Base-by-base conservation (phyloP, 2,888 invertebrate genomes). In the Bellardia pandia region DNA sequence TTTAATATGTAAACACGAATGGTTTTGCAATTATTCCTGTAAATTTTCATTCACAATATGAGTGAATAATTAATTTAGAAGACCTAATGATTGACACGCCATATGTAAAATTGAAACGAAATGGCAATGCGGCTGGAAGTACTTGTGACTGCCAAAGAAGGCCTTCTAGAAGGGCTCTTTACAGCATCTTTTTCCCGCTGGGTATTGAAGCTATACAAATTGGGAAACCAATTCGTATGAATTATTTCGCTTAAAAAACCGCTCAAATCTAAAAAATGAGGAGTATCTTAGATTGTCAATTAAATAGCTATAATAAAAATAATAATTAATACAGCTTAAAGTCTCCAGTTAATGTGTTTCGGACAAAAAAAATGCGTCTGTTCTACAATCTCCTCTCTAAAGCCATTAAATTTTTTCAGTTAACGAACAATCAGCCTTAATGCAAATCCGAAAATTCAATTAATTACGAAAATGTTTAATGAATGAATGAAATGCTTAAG, bases 401-500 rank as follows among this genome's bases (percentile, higher is more conserved):
- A 51, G n/a, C 13, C 51, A n/a, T 51, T 51, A 51, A 51, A 48
- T 51, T 51, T 51, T n/a, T n/a, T n/a, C n/a, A 51, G 51, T 51
- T 51, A 51, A 51, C n/a, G 14, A n/a, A 6, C 13, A n/a, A 13
- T 5, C n/a, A n/a, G 51, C 6, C 5, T n/a, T 6, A 51, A n/a
- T 51, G 51, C n/a, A n/a, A 51, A 51, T 51, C 51, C 5, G 51
- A 51, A n/a, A 51, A 51, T 51, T 51, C 13, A 51, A 51, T 51
- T 51, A 13, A 51, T 23, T 23, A 23, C 23, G 13, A 51, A 51
- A 51, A 51, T 3, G 2, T n/a, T 14, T 48, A 3, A 2, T 51
- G n/a, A n/a, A n/a, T 6, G n/a, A n/a, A 45, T 45, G 51, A 51
- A n/a, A 51, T 51, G 2, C 51, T 5, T n/a, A 51, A n/a, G n/a